Evolutionary conservation across 1,140 invertebrate genomes (phyloP), one percentile per base, ranked within the genome.

Genomic region (Drosophila neocordata): DNA sequence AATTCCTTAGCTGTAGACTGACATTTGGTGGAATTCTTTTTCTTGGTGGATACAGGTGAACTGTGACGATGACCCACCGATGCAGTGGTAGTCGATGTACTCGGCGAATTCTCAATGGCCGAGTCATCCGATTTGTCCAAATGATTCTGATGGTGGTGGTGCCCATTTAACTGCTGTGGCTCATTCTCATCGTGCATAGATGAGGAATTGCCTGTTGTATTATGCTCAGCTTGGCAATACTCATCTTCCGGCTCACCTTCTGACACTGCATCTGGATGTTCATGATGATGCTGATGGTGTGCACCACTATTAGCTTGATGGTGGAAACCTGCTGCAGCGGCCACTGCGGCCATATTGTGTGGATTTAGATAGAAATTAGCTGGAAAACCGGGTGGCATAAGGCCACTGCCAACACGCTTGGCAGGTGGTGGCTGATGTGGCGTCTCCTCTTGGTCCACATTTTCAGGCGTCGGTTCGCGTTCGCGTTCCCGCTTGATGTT

Each of bases 401-500:
- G 67, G 13, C 75, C 73, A 51, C 79, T 79, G 68, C 78, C 67
- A 51, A 74, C 71, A 53, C 94, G 94, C 91, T 96, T 95, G 4
- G 93, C 93, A 1, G 94, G 93, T 24, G 94, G 93, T 6, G 93
- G 92, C 13, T 93, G 89, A 22, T 75, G 68, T 9, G 71, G 53
- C 1, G 73, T 64, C 6, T 91, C 89, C 15, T 90, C 75, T n/a
- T 69, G 70, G 53, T 90, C 83, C 31, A 67, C 62, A n/a, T 73
- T 72, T 51, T 90, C 79, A 0, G 84, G 82, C 12, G 92, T 90
- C 3, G 91, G 93, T 31, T 93, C 93, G 12, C 92, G 89, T 15
- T 94, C 94, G 5, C 93, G 93, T 78, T 96, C 95, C 31, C 94
- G 93, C 89, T 95, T 96, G 0, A 94, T 93, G 65, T 88, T 90